A percentile compares a stretch with the other conserved stretches of the same genome.
These are phyloP conservation scores for Cardiocondyla obscurior DNA, from an alignment of 1,140 invertebrate genomes.

Conservation along the genomic window DNA sequence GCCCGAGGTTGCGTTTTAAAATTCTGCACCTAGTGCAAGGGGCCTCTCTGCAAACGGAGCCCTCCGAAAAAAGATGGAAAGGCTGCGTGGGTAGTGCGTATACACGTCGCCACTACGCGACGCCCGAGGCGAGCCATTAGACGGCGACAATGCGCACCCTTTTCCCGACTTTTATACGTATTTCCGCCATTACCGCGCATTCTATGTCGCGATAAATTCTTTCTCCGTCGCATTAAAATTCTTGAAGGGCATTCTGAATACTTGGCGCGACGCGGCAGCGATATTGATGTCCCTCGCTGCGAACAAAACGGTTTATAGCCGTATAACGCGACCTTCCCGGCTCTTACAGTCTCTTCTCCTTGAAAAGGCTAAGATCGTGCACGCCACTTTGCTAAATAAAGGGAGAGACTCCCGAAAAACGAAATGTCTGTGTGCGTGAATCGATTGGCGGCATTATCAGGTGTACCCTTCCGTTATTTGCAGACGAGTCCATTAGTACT, in stretches of 20 bases:
- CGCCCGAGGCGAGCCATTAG: slow-evolving; percentile 77
- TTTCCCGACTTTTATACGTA: slow-evolving; percentile 80
- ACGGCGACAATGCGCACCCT: slow-evolving; percentile 79
- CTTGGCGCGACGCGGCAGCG: slow-evolving; percentile 59
- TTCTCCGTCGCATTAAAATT: slow-evolving; percentile 79
- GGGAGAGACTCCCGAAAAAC: not conserved
- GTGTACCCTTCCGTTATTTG: slow-evolving; percentile 24
- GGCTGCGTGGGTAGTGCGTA: slow-evolving; percentile 61
- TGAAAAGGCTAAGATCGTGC: not conserved
- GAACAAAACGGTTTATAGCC: slow-evolving; percentile 66
- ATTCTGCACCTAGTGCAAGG: slow-evolving; percentile 21
- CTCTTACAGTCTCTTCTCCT: slow-evolving; percentile 15
- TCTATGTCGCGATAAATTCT: slow-evolving; percentile 80
- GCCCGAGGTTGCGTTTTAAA: slow-evolving; percentile 44
- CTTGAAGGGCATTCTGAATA: slow-evolving; percentile 78
- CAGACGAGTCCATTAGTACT: not conserved
- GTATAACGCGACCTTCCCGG: not conserved
- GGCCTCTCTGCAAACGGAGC: slow-evolving; percentile 5
- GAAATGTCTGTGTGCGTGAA: not conserved
- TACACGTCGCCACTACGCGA: slow-evolving; percentile 63
- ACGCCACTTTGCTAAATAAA: not conserved
- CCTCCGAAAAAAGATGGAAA: slow-evolving; percentile 52
- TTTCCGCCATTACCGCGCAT: slow-evolving; percentile 79
- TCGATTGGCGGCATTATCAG: slow-evolving; percentile 46
- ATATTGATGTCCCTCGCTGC: slow-evolving; percentile 69